phyloP scores from a whole-genome alignment of 2,888 invertebrate genomes.

The Strigamia crassipes region DNA sequence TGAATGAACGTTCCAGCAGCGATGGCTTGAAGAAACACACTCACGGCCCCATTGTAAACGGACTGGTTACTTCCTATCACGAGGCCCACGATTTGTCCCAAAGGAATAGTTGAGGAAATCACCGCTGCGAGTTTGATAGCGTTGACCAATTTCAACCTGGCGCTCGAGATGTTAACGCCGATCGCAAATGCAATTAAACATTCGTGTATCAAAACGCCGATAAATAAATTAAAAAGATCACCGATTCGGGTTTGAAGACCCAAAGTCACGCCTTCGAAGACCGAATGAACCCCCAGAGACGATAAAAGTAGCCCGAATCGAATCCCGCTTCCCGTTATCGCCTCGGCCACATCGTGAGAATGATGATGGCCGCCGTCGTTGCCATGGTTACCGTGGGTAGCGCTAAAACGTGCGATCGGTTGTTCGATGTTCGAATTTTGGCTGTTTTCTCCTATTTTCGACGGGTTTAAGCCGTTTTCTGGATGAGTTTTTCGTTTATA shows the following conservation, averaged over 20 bases:
- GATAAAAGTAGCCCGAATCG: conserved; percentile 54
- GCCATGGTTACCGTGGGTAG: no score
- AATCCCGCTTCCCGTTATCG: conserved; percentile 49
- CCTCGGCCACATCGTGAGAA: conserved; percentile 49
- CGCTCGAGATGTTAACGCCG: conserved; percentile 54
- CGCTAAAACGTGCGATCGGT: no score
- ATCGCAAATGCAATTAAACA: conserved; percentile 55
- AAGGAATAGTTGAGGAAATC: conserved; percentile 54
- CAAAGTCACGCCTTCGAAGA: conserved; percentile 57
- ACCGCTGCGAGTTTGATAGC: conserved; percentile 52
- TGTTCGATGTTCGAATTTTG: no score
- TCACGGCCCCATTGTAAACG: conserved; percentile 51
- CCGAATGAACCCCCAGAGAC: conserved; percentile 55
- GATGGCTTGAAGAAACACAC: conserved; percentile 54
- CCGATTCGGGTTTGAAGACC: conserved; percentile 54
- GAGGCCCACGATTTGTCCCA: conserved; percentile 53
- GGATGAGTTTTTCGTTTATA: conserved; percentile 1
- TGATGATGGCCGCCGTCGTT: conserved; percentile 50
- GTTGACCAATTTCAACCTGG: conserved; percentile 50
- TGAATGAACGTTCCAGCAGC: conserved; percentile 57
- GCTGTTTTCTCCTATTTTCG: no score
- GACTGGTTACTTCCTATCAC: conserved; percentile 52
- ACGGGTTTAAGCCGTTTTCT: no score
- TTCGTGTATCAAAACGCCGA: conserved; percentile 55
- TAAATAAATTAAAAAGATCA: conserved; percentile 52